These are phyloP conservation scores for Astreopora myriophthalma DNA, from an alignment of 64 coral and sea anemone species.

Conservation along the genomic window DNA sequence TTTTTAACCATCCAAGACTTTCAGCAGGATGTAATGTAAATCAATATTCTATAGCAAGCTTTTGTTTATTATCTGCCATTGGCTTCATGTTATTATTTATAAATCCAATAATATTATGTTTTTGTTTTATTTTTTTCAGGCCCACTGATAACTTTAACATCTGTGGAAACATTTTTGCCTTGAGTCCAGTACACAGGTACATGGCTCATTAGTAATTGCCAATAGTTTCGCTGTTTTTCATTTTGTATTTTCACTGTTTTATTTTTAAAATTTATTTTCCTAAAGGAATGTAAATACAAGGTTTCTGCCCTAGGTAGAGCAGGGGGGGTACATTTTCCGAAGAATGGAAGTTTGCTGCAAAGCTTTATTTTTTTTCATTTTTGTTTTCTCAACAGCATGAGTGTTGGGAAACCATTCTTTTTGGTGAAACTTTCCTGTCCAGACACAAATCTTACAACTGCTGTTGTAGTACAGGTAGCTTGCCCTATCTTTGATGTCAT, in stretches of 20 bases:
- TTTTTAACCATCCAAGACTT: background rate
- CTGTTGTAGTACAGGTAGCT: slow-evolving; percentile 48
- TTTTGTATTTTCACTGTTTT: background rate
- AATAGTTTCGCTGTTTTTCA: background rate
- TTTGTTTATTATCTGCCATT: background rate
- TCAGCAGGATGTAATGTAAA: background rate
- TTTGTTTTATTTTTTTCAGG: background rate
- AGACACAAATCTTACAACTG: slow-evolving; percentile 34
- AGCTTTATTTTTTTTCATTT: background rate
- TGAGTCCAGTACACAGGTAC: slow-evolving; percentile 39
- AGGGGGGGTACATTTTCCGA: no score
- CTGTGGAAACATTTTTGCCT: background rate
- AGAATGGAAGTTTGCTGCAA: background rate
- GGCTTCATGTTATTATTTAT: background rate
- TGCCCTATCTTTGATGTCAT: no score
- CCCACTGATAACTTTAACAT: slow-evolving; percentile 1
- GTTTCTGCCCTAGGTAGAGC: no score
- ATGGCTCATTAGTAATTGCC: background rate
- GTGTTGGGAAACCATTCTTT: slow-evolving; percentile 59
- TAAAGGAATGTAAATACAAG: no score
- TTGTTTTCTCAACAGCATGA: slow-evolving; percentile 2
- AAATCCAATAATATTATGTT: background rate
- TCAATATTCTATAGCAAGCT: background rate
- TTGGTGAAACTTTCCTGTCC: slow-evolving; percentile 52
- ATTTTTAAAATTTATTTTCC: background rate